phyloP scores from a whole-genome alignment of 37 sponge, comb jelly and placozoan genomes.

The Halichondria panicea region DNA sequence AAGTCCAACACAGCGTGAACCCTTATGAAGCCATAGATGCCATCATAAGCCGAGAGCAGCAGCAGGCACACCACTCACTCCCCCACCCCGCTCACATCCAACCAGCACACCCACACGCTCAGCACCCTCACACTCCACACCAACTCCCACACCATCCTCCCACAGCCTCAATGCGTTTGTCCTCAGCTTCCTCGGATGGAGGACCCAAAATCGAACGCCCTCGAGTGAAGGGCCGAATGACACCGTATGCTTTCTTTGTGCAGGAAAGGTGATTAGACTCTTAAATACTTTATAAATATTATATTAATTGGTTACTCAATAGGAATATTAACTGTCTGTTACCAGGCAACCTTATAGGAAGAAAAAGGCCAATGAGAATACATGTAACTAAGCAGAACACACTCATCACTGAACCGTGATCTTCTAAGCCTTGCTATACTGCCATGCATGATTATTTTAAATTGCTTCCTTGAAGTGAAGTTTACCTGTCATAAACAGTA shows the following conservation, averaged over 20 bases:
- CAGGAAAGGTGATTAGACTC: conserved; percentile 40
- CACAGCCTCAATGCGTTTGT: background rate
- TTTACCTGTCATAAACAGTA: too few relatives aligned
- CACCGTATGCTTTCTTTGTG: conserved; percentile 87
- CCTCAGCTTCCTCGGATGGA: background rate
- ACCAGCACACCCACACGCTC: background rate
- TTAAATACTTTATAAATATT: too few relatives aligned
- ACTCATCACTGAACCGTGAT: too few relatives aligned
- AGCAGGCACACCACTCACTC: conserved; percentile 22
- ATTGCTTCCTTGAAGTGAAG: too few relatives aligned
- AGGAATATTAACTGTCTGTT: too few relatives aligned
- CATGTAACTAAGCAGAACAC: too few relatives aligned
- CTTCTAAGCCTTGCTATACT: too few relatives aligned
- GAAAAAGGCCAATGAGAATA: too few relatives aligned
- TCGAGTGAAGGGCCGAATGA: conserved; percentile 53
- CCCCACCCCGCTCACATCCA: conserved; percentile 1
- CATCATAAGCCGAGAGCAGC: conserved; percentile 19
- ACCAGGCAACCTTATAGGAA: too few relatives aligned
- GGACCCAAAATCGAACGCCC: conserved; percentile 21
- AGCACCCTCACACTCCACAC: background rate
- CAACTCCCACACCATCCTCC: background rate
- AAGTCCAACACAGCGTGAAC: conserved; percentile 16
- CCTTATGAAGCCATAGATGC: conserved; percentile 25
- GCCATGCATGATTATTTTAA: too few relatives aligned
- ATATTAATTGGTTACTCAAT: too few relatives aligned